Evolutionary conservation across 1,140 invertebrate species (phyloP).

Genomic region (Drosophila novamexicana): DNA sequence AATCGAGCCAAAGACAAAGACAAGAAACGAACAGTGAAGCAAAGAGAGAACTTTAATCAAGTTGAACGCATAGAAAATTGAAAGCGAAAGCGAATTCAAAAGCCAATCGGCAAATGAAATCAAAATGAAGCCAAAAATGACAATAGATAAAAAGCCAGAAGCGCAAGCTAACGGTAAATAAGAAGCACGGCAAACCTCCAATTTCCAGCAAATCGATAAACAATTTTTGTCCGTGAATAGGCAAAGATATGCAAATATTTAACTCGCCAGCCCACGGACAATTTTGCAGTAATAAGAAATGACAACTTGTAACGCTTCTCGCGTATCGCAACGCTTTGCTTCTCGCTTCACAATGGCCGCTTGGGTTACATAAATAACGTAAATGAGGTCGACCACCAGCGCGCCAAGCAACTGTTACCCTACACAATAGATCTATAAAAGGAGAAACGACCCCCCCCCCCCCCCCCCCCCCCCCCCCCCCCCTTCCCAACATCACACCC

Average conservation of each 20-base stretch:
- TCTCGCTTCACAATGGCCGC: background rate
- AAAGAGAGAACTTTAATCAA: no score
- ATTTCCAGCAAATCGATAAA: background rate
- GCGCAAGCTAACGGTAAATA: background rate
- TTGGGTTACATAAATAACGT: no score
- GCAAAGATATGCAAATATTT: slow-evolving; percentile 1
- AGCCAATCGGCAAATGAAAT: background rate
- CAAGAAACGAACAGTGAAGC: no score
- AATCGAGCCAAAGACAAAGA: no score
- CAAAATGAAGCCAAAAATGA: background rate
- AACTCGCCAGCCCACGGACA: background rate
- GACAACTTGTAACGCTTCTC: background rate
- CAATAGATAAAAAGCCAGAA: background rate
- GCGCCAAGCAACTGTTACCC: no score
- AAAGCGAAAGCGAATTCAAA: no score
- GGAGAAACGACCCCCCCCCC: background rate
- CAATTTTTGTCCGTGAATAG: slow-evolving; percentile 1
- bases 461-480: background rate
- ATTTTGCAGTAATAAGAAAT: background rate
- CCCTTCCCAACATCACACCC: background rate
- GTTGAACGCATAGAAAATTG: no score
- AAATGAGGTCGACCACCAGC: background rate
- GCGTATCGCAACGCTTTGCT: background rate
- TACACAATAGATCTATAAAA: background rate
- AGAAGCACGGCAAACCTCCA: background rate